A percentile compares a stretch with the other conserved stretches of the same genome.
These are phyloP conservation scores for Nyctereutes procyonoides DNA, from an alignment of 2,113 vertebrate genomes.

Conservation along the genomic window DNA sequence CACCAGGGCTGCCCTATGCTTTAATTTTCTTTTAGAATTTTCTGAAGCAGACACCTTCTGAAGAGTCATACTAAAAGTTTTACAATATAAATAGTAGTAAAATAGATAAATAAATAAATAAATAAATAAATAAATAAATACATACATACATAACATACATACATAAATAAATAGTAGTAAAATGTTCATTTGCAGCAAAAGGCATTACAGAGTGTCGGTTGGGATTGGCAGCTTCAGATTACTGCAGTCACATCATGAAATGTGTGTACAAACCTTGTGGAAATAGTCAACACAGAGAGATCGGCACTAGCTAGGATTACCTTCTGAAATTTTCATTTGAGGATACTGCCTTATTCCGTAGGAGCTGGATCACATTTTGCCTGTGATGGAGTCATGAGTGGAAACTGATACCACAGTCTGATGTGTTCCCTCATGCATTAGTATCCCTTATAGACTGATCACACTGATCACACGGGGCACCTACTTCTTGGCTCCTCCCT, in stretches of 20 bases:
- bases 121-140: not conserved
- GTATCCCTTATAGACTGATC: not conserved
- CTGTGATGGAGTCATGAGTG: not conserved
- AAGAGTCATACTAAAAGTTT: not conserved
- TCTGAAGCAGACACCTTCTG: slow-evolving; percentile 2
- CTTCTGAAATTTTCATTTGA: not conserved
- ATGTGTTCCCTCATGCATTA: not conserved
- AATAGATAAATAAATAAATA: too few relatives aligned
- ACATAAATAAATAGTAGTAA: not conserved
- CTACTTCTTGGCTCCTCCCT: not conserved
- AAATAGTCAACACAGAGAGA: not conserved
- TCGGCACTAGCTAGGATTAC: not conserved
- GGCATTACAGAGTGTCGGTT: not conserved
- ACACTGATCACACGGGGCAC: not conserved
- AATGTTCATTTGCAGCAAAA: not conserved
- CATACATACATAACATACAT: too few relatives aligned
- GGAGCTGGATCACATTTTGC: not conserved
- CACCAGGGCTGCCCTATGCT: not conserved
- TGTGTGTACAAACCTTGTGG: not conserved
- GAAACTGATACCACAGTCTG: not conserved
- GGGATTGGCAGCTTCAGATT: not conserved
- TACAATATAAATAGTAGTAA: not conserved
- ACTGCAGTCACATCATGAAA: not conserved
- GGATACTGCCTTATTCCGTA: not conserved
- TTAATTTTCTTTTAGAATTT: slow-evolving; percentile 10